Evolutionary conservation across 2,113 vertebrate species (phyloP), one percentile per base, ranked within the genome.

Genomic region (Barnardius zonarius): DNA sequence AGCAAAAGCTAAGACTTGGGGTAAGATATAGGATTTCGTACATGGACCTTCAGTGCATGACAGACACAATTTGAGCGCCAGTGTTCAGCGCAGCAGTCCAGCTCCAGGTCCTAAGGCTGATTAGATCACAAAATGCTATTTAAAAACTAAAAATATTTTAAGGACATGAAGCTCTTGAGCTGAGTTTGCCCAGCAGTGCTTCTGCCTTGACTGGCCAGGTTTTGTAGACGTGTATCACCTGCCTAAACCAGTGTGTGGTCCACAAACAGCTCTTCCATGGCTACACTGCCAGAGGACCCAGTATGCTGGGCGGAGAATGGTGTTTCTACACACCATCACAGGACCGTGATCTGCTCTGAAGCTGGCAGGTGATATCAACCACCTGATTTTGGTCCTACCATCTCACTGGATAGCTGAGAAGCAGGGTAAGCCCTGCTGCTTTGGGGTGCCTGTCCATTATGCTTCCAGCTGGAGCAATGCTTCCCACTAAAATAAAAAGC

Each of bases 211-310:
- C 31, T 41, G 46, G 4, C 30, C 51, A 73, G 17, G 3, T 19
- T 78, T 25, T 19, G 44, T 9, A 73, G 30, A 28, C 7, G 31
- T 2, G 0, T 66, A 41, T 33, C 0, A 0, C 52, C 35, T 66
- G 15, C 46, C 25, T 76, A 41, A 86, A 63, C 11, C 24, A 22
- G 14, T 8, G 17, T 2, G 2, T 25, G 14, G 19, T 93, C n/a
- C 30, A 37, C 37, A 84, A 1, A 5, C 16, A 69, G 27, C 13
- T 84, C 20, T 74, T 54, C n/a, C 5, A 13, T 14, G 37, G 20
- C 43, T 72, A 9, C 37, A 10, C 30, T 59, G 13, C n/a, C 52
- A 59, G 41, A 44, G 9, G 46, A 28, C 23, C 13, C 52, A 37
- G 52, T 4, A 5, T 74, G 28, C 28, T 77, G 44, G 20, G 24